Evolutionary conservation across 2,888 invertebrate species (phyloP).

Genomic region (Latheticus oryzae): DNA sequence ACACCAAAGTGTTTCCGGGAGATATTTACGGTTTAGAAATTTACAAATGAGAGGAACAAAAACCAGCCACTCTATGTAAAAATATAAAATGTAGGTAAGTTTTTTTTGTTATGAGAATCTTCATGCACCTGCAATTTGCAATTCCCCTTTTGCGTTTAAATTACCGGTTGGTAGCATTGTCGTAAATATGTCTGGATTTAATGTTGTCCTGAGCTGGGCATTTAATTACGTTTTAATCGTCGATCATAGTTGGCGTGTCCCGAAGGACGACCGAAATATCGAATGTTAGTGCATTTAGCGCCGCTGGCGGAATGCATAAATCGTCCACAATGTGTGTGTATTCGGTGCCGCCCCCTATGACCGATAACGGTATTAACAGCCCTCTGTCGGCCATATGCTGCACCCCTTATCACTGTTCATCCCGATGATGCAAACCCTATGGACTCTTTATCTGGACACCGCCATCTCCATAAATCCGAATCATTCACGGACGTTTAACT

Average conservation of each 20-base stretch:
- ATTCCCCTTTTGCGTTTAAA: too few species aligned
- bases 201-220: constrained; percentile 10
- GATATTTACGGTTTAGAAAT: too few species aligned
- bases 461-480: constrained; percentile 36
- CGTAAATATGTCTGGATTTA: constrained; percentile 29
- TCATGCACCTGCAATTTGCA: too few species aligned
- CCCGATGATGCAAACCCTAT: constrained; percentile 21
- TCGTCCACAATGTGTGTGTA: too few species aligned
- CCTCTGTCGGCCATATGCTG: constrained; percentile 60
- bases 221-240: constrained; percentile 38
- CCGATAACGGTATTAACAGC: constrained; percentile 62
- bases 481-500: constrained; percentile 32
- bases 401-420: constrained; percentile 54
- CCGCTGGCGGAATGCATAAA: constrained; percentile 37
- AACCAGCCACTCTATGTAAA: too few species aligned
- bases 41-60: too few species aligned
- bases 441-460: constrained; percentile 40
- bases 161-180: constrained; percentile 31
- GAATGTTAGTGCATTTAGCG: constrained; percentile 25
- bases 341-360: constrained; percentile 50
- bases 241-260: constrained; percentile 24
- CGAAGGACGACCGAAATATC: constrained; percentile 23
- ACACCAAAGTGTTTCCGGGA: too few species aligned
- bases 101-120: too few species aligned
- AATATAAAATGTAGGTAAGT: too few species aligned